A percentile compares a stretch with the other conserved stretches of the same genome.
Conservation (phyloP, 1,140 invertebrate species). For the Ostrea edulis region DNA sequence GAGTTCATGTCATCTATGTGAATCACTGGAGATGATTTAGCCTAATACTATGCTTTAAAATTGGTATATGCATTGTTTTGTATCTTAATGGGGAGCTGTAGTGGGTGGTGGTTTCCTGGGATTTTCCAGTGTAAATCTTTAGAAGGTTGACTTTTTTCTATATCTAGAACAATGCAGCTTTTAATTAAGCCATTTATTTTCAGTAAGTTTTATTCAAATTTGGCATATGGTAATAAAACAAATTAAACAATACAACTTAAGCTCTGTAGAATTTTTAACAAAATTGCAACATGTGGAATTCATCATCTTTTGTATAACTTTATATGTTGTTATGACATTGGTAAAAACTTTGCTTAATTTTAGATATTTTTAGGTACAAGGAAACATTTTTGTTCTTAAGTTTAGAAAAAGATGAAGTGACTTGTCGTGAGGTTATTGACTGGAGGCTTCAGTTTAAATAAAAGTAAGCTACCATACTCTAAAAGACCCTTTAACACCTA, state of each 20-base stretch:
- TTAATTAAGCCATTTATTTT: neutral
- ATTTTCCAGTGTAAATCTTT: neutral
- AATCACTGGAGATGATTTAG: slow-evolving; percentile 8
- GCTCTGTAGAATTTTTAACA: neutral
- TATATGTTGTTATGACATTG: neutral
- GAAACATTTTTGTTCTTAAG: neutral
- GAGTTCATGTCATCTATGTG: slow-evolving; percentile 21
- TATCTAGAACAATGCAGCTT: neutral
- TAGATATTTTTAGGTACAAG: too few species aligned
- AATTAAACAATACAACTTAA: neutral
- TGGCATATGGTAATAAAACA: neutral
- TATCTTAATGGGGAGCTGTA: neutral
- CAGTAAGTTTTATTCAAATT: neutral
- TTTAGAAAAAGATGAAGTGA: neutral
- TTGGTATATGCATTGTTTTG: neutral
- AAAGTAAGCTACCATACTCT: neutral
- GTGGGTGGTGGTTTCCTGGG: neutral
- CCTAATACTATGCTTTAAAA: slow-evolving; percentile 13
- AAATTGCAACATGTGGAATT: neutral
- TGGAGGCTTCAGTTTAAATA: neutral
- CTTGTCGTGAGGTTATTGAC: neutral
- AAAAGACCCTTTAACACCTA: slow-evolving; percentile 11
- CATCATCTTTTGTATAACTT: neutral
- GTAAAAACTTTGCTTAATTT: too few species aligned
- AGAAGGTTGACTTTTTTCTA: neutral